Evolutionary conservation across 2,888 invertebrate genomes (phyloP), one percentile per base, ranked within the genome.

Genomic region (Selenia dentaria): DNA sequence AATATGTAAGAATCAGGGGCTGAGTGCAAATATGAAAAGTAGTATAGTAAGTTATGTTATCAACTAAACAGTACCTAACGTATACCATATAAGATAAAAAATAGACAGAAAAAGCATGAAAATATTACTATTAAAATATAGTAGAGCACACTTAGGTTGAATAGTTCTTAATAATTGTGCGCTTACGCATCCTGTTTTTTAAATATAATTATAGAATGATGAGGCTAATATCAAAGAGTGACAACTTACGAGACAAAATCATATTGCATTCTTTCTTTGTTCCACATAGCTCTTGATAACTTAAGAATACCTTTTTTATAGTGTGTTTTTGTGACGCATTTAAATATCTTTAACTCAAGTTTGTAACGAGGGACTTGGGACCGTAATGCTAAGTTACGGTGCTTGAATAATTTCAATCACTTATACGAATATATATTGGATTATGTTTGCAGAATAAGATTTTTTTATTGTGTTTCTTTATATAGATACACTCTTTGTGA

Each of bases 331-430:
- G 33, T 33, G 32, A 37, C 13, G 37, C 51, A 43, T 53, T 51
- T 52, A 55, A 50, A 53, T 49, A 29, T 26, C 25, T 52, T 56
- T 51, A 43, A 39, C 59, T 66, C 67, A 73, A 68, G 73, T 73
- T 66, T 51, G 31, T 44, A 8, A 31, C 37, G 27, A 24, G 28
- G 43, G 57, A 67, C 71, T 71, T 75, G 68, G 58, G 59, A 60
- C 68, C 71, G 71, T 77, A 75, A 70, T 8, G 5, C 54, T 46
- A 3, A 13, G 22, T 72, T 73, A 77, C 64, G 73, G 71, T 62
- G 24, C 54, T 59, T 42, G 37, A 42, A 51, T 54, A 40, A 50
- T 44, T 56, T 54, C 50, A 54, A 40, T 39, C 65, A 70, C 63
- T 41, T 16, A 28, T n/a, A n/a, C n/a, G n/a, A n/a, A n/a, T 34